Percentiles rank a stretch among this genome's conserved stretches.
These are phyloP conservation scores for Threskiornis aethiopicus DNA, from an alignment of 2,797 vertebrate genomes.

Conservation along the genomic window DNA sequence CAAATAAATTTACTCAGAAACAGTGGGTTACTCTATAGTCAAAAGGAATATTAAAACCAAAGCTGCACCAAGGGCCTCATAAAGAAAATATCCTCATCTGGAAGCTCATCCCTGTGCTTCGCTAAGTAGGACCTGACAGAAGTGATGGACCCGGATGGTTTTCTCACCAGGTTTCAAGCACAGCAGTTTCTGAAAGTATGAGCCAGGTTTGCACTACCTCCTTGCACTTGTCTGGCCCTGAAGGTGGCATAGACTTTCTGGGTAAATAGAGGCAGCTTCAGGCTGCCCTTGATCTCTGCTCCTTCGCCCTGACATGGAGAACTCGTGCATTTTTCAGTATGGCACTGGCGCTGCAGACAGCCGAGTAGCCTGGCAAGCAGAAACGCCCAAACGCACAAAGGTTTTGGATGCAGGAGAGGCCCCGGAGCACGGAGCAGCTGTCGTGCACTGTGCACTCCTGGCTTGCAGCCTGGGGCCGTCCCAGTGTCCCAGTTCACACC, in stretches of 20 bases:
- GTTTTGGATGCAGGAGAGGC: neutral
- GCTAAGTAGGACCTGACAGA: neutral
- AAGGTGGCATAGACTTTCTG: neutral
- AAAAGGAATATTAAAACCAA: neutral
- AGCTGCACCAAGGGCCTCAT: neutral
- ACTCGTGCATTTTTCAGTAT: accelerated
- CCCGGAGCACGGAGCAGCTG: accelerated
- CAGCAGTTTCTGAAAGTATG: neutral
- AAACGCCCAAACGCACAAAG: accelerated
- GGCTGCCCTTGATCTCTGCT: neutral
- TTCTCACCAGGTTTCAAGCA: neutral
- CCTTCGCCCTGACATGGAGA: neutral
- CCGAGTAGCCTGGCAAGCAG: neutral
- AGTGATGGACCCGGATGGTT: neutral
- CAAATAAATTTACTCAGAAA: neutral
- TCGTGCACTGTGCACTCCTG: too few relatives aligned
- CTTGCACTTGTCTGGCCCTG: too few relatives aligned
- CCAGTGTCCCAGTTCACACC: neutral
- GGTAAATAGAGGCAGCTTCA: neutral
- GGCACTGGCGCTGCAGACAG: neutral
- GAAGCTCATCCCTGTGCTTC: neutral
- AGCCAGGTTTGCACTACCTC: neutral
- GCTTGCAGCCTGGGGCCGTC: too few relatives aligned
- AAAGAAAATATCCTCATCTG: neutral
- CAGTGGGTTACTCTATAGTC: neutral